These are phyloP conservation scores for Dolichallabes microphthalmus DNA, from an alignment of 2,113 vertebrate species.

Conservation along the genomic window DNA sequence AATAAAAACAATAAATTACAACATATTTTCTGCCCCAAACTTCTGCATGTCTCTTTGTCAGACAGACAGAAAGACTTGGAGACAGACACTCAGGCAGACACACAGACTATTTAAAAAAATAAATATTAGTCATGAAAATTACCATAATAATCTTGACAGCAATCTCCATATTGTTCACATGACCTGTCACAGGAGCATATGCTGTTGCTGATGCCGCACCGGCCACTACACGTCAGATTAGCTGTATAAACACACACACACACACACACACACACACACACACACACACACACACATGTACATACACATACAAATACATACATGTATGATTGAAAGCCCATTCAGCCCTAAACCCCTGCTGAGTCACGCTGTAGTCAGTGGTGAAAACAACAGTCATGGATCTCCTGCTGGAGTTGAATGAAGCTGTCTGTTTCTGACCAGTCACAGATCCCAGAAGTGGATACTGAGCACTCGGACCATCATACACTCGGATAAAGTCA, in stretches of 20 bases:
- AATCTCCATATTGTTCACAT: conserved; percentile 15
- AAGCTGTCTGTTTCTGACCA: not conserved
- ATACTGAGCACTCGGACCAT: not conserved
- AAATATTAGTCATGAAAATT: not conserved
- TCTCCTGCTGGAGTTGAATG: not conserved
- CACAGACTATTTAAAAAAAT: not conserved
- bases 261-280: conserved; percentile 14
- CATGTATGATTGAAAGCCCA: too few species aligned
- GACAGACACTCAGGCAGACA: not conserved
- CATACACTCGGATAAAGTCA: conserved; percentile 5
- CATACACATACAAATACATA: too few species aligned
- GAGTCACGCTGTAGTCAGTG: too few species aligned
- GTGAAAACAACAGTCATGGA: not conserved
- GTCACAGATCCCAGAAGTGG: not conserved
- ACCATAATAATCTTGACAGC: conserved; percentile 27
- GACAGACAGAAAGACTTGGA: not conserved
- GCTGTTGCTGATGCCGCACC: not conserved
- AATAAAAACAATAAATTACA: not conserved
- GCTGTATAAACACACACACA: conserved; percentile 21
- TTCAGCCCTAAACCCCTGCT: too few species aligned
- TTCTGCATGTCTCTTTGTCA: not conserved
- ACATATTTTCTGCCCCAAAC: not conserved
- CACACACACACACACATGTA: too few species aligned
- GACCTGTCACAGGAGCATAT: conserved; percentile 14
- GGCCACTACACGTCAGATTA: not conserved